Conservation (phyloP, 2,113 vertebrate genomes). For the human (Homo sapiens) region DNA sequence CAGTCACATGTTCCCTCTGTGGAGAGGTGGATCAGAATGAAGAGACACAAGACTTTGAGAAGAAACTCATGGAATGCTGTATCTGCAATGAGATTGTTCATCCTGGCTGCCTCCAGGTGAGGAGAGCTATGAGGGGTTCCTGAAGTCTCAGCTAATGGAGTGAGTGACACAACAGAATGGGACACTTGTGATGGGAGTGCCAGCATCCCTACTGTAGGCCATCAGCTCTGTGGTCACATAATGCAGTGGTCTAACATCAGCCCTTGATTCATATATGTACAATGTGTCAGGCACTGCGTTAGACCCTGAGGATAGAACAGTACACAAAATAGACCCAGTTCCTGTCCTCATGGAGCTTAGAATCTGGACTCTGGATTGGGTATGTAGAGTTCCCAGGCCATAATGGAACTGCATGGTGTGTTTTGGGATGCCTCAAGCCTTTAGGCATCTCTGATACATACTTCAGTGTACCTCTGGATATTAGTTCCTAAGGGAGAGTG, state of each 20-base stretch:
- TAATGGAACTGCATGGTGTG: not conserved
- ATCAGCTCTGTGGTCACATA: not conserved
- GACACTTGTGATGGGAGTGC: not conserved
- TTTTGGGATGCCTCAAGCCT: not conserved
- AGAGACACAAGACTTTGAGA: constrained; percentile 90
- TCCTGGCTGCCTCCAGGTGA: constrained; percentile 95
- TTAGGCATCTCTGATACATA: not conserved
- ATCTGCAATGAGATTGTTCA: constrained; percentile 95
- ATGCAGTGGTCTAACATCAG: not conserved
- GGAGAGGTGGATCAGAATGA: constrained; percentile 94
- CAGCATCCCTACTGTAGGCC: not conserved
- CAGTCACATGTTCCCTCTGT: constrained; percentile 94
- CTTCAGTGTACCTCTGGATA: not conserved
- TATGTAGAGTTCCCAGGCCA: not conserved
- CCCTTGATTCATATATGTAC: not conserved
- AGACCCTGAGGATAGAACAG: not conserved
- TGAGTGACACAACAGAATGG: not conserved
- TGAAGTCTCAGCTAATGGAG: not conserved
- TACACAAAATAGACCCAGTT: not conserved
- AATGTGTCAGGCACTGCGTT: not conserved
- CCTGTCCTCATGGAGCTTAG: not conserved
- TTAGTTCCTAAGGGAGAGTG: not conserved
- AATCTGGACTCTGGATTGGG: not conserved
- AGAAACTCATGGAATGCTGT: constrained; percentile 98
- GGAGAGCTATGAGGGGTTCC: not conserved